Conservation (phyloP, 2,113 vertebrate species). For the Thunnus maccoyii region DNA sequence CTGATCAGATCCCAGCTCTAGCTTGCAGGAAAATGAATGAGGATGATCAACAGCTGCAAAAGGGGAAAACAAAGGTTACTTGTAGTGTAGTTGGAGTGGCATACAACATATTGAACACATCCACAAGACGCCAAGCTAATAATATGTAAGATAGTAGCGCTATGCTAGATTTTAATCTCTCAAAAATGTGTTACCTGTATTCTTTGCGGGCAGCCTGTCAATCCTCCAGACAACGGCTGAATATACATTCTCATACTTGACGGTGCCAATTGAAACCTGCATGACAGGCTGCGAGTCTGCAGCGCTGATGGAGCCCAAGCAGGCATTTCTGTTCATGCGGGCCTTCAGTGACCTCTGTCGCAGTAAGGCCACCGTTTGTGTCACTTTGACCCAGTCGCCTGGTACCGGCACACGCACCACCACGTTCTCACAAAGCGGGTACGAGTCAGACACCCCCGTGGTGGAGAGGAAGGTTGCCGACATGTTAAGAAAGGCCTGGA, state of each 20-base stretch:
- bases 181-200: conserved; percentile 87
- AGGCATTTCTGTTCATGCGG: conserved; percentile 93
- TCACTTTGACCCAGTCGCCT: conserved; percentile 92
- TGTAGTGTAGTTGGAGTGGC: conserved; percentile 42
- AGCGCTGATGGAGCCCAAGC: conserved; percentile 88
- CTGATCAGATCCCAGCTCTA: conserved; percentile 96
- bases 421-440: conserved; percentile 90
- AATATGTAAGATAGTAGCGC: not conserved
- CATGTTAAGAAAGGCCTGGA: conserved; percentile 95
- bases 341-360: conserved; percentile 95
- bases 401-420: conserved; percentile 93
- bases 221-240: conserved; percentile 96
- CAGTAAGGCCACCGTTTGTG: conserved; percentile 92
- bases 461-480: conserved; percentile 73
- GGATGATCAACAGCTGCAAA: conserved; percentile 91
- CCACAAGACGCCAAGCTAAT: not conserved
- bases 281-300: conserved; percentile 90
- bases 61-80: conserved; percentile 32
- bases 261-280: conserved; percentile 93
- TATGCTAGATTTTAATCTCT: not conserved
- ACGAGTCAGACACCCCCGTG: conserved; percentile 51
- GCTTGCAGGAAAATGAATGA: conserved; percentile 94
- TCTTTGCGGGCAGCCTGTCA: conserved; percentile 95
- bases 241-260: conserved; percentile 96
- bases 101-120: conserved; percentile 17